Conservation (phyloP, 1,140 invertebrate species). For the Cheumatopsyche charites region DNA sequence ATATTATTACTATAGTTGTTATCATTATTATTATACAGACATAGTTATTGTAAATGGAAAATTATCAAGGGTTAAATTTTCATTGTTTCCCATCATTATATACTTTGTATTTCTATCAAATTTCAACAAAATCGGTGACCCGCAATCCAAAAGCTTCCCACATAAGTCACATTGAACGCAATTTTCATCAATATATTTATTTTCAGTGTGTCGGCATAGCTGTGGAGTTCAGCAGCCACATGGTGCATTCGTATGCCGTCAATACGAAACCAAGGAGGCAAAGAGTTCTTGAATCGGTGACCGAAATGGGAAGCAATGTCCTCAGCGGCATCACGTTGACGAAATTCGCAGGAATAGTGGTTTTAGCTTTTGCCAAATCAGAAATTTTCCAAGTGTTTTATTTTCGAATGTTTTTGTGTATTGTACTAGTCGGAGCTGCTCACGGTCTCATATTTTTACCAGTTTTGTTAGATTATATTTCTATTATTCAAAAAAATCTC, state of each 20-base stretch:
- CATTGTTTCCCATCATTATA: too few relatives aligned
- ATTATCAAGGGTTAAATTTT: too few relatives aligned
- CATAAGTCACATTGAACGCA: too few relatives aligned
- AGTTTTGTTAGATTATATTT: slow-evolving; percentile 67
- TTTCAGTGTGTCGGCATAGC: slow-evolving; percentile 84
- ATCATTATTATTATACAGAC: too few relatives aligned
- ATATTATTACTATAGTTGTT: too few relatives aligned
- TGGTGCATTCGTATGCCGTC: slow-evolving; percentile 80
- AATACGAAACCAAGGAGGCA: slow-evolving; percentile 65
- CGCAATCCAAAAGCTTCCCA: too few relatives aligned
- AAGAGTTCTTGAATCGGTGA: slow-evolving; percentile 74
- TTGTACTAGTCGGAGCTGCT: slow-evolving; percentile 86
- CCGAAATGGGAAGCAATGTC: slow-evolving; percentile 82
- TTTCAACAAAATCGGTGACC: too few relatives aligned
- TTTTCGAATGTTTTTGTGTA: slow-evolving; percentile 92
- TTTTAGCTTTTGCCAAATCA: slow-evolving; percentile 90
- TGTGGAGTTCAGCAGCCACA: slow-evolving; percentile 94
- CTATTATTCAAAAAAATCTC: slow-evolving; percentile 37
- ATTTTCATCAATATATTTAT: too few relatives aligned
- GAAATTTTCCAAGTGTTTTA: slow-evolving; percentile 91
- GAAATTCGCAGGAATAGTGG: slow-evolving; percentile 87
- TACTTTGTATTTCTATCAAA: too few relatives aligned
- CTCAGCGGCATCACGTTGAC: slow-evolving; percentile 94
- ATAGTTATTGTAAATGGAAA: too few relatives aligned
- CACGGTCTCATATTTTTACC: slow-evolving; percentile 92